Evolutionary conservation across 2,113 vertebrate genomes (phyloP).

Genomic region (Romanogobio albipinnatus): DNA sequence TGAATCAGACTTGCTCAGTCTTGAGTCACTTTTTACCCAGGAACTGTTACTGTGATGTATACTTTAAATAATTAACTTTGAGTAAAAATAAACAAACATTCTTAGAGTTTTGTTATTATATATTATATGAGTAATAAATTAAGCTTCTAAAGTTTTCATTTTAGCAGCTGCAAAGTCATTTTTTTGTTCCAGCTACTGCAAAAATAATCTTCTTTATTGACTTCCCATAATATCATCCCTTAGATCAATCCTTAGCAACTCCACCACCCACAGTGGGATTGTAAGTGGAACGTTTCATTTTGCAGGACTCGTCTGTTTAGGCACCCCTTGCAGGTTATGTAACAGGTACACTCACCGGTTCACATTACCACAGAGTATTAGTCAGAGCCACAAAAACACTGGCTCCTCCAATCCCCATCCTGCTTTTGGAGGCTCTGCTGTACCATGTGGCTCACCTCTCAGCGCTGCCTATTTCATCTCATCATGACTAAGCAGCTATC

Average conservation of each 20-base stretch:
- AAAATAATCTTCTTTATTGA: neutral
- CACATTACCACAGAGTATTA: conserved; percentile 28
- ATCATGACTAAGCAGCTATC: conserved; percentile 42
- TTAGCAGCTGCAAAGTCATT: neutral
- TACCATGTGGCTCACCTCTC: neutral
- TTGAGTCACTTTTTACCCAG: too few relatives aligned
- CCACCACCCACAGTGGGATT: neutral
- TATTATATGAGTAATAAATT: neutral
- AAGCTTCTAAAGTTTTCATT: neutral
- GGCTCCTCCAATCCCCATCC: neutral
- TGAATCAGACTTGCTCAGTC: too few relatives aligned
- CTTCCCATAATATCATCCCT: neutral
- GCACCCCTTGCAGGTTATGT: conserved; percentile 8
- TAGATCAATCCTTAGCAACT: neutral
- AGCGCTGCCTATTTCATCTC: neutral
- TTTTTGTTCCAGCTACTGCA: neutral
- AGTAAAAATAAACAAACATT: neutral
- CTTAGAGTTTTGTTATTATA: neutral
- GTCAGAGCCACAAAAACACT: neutral
- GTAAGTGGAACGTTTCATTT: conserved; percentile 16
- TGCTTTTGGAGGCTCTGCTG: neutral
- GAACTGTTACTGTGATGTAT: neutral
- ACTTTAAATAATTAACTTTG: neutral
- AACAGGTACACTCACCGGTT: conserved; percentile 22
- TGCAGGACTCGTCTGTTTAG: neutral